These are phyloP conservation scores for Monochamus saltuarius DNA, from an alignment of 1,140 invertebrate species.

Conservation along the genomic window DNA sequence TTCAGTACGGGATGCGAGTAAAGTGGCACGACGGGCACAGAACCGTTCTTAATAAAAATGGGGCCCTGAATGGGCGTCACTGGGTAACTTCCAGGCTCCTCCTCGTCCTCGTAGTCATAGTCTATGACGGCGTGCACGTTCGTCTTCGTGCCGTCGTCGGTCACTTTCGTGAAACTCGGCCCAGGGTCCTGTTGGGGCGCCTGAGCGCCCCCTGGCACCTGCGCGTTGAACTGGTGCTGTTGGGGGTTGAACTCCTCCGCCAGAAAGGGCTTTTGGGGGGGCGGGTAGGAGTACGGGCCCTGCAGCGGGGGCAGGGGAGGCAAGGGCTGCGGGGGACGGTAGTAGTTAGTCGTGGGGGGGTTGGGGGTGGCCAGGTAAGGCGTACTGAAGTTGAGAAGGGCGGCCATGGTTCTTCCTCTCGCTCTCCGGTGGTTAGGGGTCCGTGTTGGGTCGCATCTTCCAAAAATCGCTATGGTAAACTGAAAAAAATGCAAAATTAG, in stretches of 20 bases:
- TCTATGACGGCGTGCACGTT: slow-evolving; percentile 70
- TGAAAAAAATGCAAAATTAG: neutral
- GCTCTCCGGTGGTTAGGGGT: neutral
- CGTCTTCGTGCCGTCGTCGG: slow-evolving; percentile 58
- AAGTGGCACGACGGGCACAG: slow-evolving; percentile 78
- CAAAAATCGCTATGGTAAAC: neutral
- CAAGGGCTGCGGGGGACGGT: slow-evolving; percentile 28
- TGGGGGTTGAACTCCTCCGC: slow-evolving; percentile 38
- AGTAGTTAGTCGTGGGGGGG: slow-evolving; percentile 33
- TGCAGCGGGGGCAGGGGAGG: slow-evolving; percentile 27
- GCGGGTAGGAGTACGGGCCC: slow-evolving; percentile 44
- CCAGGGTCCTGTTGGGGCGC: slow-evolving; percentile 5
- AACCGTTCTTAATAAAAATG: slow-evolving; percentile 75
- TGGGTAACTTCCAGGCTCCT: slow-evolving; percentile 55
- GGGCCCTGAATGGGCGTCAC: slow-evolving; percentile 81
- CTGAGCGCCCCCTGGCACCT: slow-evolving; percentile 15
- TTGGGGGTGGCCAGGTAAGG: slow-evolving; percentile 41
- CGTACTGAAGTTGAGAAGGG: slow-evolving; percentile 38
- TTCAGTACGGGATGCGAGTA: slow-evolving; percentile 79
- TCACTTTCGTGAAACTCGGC: slow-evolving; percentile 33
- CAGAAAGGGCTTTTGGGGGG: slow-evolving; percentile 45
- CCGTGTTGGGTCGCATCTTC: neutral
- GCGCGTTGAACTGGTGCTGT: slow-evolving; percentile 22
- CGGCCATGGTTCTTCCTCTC: slow-evolving; percentile 29
- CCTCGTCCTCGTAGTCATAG: slow-evolving; percentile 62